Percentiles rank a stretch among this genome's conserved stretches.
phyloP scores from a whole-genome alignment of 2,888 invertebrate species.

The Bombyx huttoni region DNA sequence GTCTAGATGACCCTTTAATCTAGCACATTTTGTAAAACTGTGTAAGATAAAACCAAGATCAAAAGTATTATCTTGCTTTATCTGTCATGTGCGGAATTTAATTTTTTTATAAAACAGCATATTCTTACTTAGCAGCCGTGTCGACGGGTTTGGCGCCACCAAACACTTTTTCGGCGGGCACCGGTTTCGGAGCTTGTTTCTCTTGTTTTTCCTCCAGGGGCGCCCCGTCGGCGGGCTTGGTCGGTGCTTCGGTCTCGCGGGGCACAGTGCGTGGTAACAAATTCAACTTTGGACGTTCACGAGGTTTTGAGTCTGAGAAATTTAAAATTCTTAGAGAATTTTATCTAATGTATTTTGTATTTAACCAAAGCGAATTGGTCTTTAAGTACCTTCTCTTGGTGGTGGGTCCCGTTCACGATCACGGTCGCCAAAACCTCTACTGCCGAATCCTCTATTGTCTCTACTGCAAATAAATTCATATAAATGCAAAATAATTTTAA shows the following conservation, averaged over 20 bases:
- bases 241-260: conserved; percentile 56
- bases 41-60: conserved; percentile 24
- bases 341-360: too few species aligned
- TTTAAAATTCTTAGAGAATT: too few species aligned
- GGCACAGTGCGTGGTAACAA: conserved; percentile 87
- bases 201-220: conserved; percentile 26
- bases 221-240: conserved; percentile 43
- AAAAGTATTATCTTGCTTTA: conserved; percentile 16
- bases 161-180: conserved; percentile 84
- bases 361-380: neutral
- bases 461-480: conserved; percentile 35
- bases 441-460: conserved; percentile 54
- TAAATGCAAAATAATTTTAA: neutral
- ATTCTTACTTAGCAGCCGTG: conserved; percentile 82
- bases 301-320: conserved; percentile 57
- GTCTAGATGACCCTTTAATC: conserved; percentile 45
- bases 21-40: conserved; percentile 29
- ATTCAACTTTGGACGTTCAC: conserved; percentile 83
- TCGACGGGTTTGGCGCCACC: conserved; percentile 97
- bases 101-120: neutral
- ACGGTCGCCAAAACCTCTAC: conserved; percentile 51
- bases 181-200: conserved; percentile 55
- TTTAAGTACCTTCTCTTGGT: conserved; percentile 50
- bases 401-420: conserved; percentile 50
- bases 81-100: conserved; percentile 27